Evolutionary conservation across 2,113 vertebrate genomes (phyloP), one percentile per base, ranked within the genome.

Genomic region (Pavo muticus): DNA sequence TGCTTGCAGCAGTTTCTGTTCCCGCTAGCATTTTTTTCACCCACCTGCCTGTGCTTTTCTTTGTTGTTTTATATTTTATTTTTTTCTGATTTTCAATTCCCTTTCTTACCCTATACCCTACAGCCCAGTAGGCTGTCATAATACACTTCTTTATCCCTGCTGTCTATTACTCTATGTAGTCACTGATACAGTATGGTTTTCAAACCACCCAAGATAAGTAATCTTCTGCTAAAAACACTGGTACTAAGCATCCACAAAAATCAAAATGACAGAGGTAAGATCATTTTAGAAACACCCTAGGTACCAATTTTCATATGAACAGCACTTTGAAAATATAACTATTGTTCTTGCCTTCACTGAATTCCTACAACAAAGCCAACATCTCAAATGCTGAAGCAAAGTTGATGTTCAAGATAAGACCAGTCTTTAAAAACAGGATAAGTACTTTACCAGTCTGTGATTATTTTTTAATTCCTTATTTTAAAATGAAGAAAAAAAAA

Each of bases 1-100:
- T 95, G 91, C 96, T 96, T 85, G 79, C 90, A 95, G 95, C 92
- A 24, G 65, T 95, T 97, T 96, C 85, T 96, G 68, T 94, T 96
- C 90, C 93, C 90, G 94, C 91, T 72, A 89, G 77, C 80, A 83
- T 84, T 90, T 90, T 45, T 54, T 82, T 77, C 45, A 82, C 24
- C 70, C 65, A 78, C 82, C 67, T 87, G 52, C 47, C 52, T 71
- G 12, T 63, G 85, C 2, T 65, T 83, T 68, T 68, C 45, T 92
- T 93, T 93, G 27, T 6, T 5, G 19, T 20, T 68, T 1, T 40
- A 10, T 29, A 7, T 21, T 19, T 32, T 67, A 23, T 52, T 67
- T 57, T 64, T 39, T 42, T 76, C 91, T 24, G 67, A 93, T 92
- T 97, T 94, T 92, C 85, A 96, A 44, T 93, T 75, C 83, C 35